Conservation (phyloP, 2,797 vertebrate species). For the Acanthiza pusilla region DNA sequence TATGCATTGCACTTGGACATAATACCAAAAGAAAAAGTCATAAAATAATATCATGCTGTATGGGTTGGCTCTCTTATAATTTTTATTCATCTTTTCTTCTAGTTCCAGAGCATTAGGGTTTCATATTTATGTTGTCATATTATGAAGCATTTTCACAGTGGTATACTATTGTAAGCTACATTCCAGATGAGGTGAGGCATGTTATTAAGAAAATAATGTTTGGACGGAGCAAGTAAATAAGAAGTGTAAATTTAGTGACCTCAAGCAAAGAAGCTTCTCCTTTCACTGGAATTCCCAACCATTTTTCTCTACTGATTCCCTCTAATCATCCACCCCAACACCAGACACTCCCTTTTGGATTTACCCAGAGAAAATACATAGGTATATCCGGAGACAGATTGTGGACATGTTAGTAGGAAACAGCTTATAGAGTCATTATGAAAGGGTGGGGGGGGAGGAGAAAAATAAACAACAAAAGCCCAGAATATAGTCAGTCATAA, state of each 20-base stretch:
- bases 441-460: accelerated
- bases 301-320: not conserved
- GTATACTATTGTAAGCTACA: not conserved
- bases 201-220: not conserved
- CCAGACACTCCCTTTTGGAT: not conserved
- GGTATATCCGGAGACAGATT: not conserved
- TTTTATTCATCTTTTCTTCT: not conserved
- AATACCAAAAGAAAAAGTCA: not conserved
- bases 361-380: not conserved
- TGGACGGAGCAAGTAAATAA: not conserved
- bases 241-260: not conserved
- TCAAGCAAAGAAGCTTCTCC: not conserved
- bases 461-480: not conserved
- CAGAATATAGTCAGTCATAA: not conserved
- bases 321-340: not conserved
- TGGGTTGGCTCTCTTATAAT: not conserved
- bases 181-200: not conserved
- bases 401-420: not conserved
- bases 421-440: not conserved
- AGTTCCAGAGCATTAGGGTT: not conserved
- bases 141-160: not conserved
- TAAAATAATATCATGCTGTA: not conserved
- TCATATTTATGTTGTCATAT: not conserved
- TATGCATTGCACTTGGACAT: not conserved
- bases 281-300: not conserved